Evolutionary conservation across 2,797 vertebrate species (phyloP), one percentile per base, ranked within the genome.

Genomic region (Sebastes kiyomatsui): DNA sequence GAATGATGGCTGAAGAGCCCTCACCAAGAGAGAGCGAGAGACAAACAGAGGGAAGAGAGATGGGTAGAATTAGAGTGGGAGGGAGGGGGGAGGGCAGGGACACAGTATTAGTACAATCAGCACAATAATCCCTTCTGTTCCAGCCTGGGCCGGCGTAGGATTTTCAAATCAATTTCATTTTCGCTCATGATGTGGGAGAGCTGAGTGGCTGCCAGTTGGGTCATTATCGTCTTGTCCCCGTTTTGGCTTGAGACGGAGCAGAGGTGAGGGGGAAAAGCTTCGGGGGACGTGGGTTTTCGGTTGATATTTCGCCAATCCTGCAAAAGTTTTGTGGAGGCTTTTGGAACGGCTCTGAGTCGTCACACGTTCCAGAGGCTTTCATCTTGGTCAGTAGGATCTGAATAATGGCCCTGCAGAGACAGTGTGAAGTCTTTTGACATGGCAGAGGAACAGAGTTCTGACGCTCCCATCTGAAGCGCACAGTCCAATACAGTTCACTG

Each of bases 111-210:
- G 93, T 92, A 92, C 91, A 94, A 94, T 93, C 93, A 92, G 90
- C 89, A 87, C 85, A 88, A 85, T 95, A 95, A 96, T 95, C 95
- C 94, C 91, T 77, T 95, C 89, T 90, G 88, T 88, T 93, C 91
- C 88, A 84, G 90, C 74, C 68, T n/a, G 80, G 87, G 85, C 88
- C 83, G 74, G 81, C 30, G 75, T 68, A 90, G 93, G 93, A 94
- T 95, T 95, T 96, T 94, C 91, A 94, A 95, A 95, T 94, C 92
- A 95, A 95, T 95, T 95, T 94, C 81, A 94, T 94, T 95, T 95
- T 93, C 79, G 54, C 90, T 92, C 89, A 87, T 91, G 88, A 92
- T 86, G 77, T 71, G 77, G 79, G 77, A 62, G 83, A 80, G 81
- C 84, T 75, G 88, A 89, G 83, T 64, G 81, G 65, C 72, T 89